Percentiles rank a stretch among this genome's conserved stretches.
These are phyloP conservation scores for Dexiosoma caninum DNA, from an alignment of 2,888 invertebrate genomes.

Conservation along the genomic window DNA sequence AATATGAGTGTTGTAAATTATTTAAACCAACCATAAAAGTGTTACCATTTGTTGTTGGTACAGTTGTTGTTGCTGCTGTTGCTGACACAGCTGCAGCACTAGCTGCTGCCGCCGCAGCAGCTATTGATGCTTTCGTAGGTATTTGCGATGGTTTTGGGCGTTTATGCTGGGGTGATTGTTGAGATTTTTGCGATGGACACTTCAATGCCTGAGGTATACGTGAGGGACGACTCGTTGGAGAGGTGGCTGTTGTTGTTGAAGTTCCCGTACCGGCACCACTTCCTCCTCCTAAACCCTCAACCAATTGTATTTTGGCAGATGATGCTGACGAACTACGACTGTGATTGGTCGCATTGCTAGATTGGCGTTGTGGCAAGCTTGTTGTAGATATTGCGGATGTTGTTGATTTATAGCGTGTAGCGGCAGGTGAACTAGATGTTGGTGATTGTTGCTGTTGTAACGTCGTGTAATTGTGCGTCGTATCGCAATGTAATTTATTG, in stretches of 20 bases:
- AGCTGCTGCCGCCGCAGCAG: slow-evolving; percentile 65
- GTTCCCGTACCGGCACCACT: slow-evolving; percentile 57
- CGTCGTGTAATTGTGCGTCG: slow-evolving; percentile 52
- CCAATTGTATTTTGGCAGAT: slow-evolving; percentile 74
- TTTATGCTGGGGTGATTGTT: slow-evolving; percentile 77
- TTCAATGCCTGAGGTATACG: slow-evolving; percentile 80
- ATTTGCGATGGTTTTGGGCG: slow-evolving; percentile 76
- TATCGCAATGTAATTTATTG: slow-evolving; percentile 54
- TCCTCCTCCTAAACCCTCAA: slow-evolving; percentile 63
- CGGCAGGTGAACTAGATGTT: slow-evolving; percentile 67
- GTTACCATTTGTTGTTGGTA: slow-evolving; percentile 65
- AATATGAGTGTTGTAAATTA: slow-evolving; percentile 70
- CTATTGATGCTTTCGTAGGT: slow-evolving; percentile 72
- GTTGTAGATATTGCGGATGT: slow-evolving; percentile 62
- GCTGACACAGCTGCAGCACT: slow-evolving; percentile 58
- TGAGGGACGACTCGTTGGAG: slow-evolving; percentile 78
- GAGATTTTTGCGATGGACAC: slow-evolving; percentile 71
- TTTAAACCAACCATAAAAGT: slow-evolving; percentile 40
- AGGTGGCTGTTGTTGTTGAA: slow-evolving; percentile 66
- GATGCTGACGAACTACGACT: slow-evolving; percentile 74
- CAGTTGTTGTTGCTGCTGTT: slow-evolving; percentile 59
- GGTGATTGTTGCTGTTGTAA: slow-evolving; percentile 64
- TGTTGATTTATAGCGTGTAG: slow-evolving; percentile 70
- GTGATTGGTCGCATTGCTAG: slow-evolving; percentile 67
- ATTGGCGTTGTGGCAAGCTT: slow-evolving; percentile 71